These are phyloP conservation scores for Perca fluviatilis DNA, from an alignment of 2,113 vertebrate genomes.

Conservation along the genomic window DNA sequence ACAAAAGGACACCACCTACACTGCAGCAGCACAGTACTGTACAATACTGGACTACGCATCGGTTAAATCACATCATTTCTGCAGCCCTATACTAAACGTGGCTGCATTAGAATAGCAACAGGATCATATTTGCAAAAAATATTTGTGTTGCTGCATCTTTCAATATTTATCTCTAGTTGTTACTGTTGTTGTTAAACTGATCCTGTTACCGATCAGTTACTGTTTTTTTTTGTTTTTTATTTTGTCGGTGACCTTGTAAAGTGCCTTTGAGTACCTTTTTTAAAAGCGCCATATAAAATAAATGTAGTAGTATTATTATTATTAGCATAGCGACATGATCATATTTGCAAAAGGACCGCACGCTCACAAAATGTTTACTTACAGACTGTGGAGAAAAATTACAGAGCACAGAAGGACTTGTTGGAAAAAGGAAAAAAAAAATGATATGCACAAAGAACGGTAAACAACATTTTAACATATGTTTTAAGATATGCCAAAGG, in stretches of 20 bases:
- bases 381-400: background rate
- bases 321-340: too few species aligned
- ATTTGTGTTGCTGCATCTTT: too few species aligned
- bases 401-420: background rate
- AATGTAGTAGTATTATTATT: too few species aligned
- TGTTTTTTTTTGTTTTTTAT: too few species aligned
- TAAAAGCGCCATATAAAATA: too few species aligned
- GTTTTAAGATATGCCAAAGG: background rate
- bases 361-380: too few species aligned
- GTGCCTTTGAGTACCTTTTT: too few species aligned
- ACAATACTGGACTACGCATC: constrained; percentile 62
- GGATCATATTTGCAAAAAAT: background rate
- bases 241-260: too few species aligned
- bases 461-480: background rate
- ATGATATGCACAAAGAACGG: background rate
- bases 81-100: background rate
- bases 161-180: too few species aligned
- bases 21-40: constrained; percentile 38
- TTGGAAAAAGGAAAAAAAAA: background rate
- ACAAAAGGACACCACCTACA: constrained; percentile 65
- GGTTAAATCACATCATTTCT: constrained; percentile 26
- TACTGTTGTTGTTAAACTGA: too few species aligned
- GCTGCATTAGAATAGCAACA: background rate
- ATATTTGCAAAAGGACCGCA: too few species aligned
- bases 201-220: too few species aligned